A percentile compares a stretch with the other conserved stretches of the same genome.
Evolutionary conservation across 2,113 vertebrate genomes (phyloP).

Genomic region (Promerops cafer): DNA sequence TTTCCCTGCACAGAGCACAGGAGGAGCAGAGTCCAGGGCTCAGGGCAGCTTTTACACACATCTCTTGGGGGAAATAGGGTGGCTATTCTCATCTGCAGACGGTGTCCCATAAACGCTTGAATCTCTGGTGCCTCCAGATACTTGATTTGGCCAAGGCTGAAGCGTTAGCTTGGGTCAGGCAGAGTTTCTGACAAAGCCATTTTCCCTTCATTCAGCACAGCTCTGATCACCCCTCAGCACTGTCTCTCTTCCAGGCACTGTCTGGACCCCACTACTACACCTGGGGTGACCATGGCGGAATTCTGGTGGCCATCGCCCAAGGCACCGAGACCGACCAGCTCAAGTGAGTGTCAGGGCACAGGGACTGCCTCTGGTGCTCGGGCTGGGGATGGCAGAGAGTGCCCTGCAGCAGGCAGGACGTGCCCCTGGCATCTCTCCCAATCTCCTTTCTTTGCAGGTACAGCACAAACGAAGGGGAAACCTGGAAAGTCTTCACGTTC

Average conservation of each 20-base stretch:
- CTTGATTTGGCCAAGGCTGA: neutral
- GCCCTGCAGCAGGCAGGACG: neutral
- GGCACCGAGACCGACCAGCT: slow-evolving; percentile 86
- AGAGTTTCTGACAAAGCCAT: neutral
- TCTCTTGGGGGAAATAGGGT: rapidly evolving
- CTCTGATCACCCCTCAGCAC: neutral
- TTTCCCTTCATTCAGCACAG: neutral
- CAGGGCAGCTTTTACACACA: neutral
- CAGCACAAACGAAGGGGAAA: slow-evolving; percentile 96
- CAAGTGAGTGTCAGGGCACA: slow-evolving; percentile 77
- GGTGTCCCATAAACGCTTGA: neutral
- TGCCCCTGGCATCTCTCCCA: neutral
- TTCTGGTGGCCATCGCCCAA: slow-evolving; percentile 90
- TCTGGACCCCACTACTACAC: slow-evolving; percentile 94
- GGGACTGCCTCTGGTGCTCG: neutral
- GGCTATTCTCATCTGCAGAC: neutral
- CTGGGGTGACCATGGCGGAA: slow-evolving; percentile 95
- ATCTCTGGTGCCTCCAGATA: neutral
- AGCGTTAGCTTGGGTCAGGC: neutral
- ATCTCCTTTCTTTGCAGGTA: slow-evolving; percentile 66
- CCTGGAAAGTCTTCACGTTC: slow-evolving; percentile 88
- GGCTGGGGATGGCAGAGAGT: neutral
- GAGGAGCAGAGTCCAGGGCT: neutral
- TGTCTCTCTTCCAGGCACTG: slow-evolving; percentile 77
- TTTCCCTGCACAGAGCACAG: rapidly evolving